Conservation (phyloP, 1,140 invertebrate species). For the Geopemphigus sp. region DNA sequence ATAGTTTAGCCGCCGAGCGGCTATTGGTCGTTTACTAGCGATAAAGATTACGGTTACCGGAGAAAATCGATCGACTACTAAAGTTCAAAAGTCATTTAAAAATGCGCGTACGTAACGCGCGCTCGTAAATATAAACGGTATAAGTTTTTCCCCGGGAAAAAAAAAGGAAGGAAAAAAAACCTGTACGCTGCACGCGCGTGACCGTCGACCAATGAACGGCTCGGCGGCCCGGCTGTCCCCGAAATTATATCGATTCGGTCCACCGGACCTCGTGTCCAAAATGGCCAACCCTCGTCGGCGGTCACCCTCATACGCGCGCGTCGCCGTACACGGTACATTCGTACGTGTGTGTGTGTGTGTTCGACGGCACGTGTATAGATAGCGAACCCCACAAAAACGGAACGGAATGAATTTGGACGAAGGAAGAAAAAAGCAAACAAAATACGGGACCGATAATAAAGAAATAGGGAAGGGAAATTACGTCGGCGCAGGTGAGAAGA, state of each 20-base stretch:
- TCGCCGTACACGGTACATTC: too few species aligned
- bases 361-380: not conserved
- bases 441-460: not conserved
- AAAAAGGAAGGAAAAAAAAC: too few species aligned
- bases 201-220: not conserved
- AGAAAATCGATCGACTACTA: too few species aligned
- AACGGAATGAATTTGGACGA: not conserved
- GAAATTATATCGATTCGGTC: constrained; percentile 23
- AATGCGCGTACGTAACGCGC: too few species aligned
- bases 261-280: constrained; percentile 31
- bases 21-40: too few species aligned
- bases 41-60: too few species aligned
- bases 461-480: not conserved
- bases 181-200: too few species aligned
- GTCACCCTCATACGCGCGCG: not conserved
- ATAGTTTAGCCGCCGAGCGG: too few species aligned
- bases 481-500: not conserved
- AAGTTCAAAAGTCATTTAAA: too few species aligned
- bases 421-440: not conserved
- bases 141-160: not conserved
- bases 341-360: too few species aligned
- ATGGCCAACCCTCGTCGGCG: constrained; percentile 22
- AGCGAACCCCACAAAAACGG: too few species aligned
- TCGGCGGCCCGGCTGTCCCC: not conserved
- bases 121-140: too few species aligned